phyloP scores from a whole-genome alignment of 2,888 invertebrate genomes.

The Agapostemon virescens region DNA sequence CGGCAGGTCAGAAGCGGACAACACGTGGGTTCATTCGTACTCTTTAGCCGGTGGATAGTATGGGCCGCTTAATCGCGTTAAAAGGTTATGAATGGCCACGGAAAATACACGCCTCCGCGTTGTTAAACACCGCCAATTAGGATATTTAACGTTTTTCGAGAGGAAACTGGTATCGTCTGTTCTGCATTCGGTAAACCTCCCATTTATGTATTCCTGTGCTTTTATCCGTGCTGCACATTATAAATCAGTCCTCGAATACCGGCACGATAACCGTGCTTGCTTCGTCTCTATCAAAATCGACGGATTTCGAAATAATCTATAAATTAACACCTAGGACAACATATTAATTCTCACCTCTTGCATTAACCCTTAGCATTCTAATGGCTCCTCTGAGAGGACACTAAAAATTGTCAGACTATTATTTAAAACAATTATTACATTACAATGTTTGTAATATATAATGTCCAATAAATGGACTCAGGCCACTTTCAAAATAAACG shows the following conservation, averaged over 20 bases:
- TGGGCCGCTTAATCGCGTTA: constrained; percentile 70
- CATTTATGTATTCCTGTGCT: constrained; percentile 10
- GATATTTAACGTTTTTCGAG: constrained; percentile 63
- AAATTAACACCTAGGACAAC: background rate
- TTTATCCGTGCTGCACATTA: constrained; percentile 3
- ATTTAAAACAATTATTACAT: too few relatives aligned
- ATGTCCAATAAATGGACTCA: too few relatives aligned
- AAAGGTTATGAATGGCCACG: constrained; percentile 70
- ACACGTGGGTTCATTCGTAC: constrained; percentile 62
- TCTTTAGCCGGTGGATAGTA: constrained; percentile 65
- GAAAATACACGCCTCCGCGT: constrained; percentile 55
- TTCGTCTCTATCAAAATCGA: background rate
- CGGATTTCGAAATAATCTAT: background rate
- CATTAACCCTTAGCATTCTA: too few relatives aligned
- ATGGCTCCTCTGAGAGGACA: too few relatives aligned
- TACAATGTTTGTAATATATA: too few relatives aligned
- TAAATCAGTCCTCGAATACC: background rate
- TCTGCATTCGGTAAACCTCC: background rate
- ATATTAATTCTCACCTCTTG: background rate
- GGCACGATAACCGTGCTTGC: background rate
- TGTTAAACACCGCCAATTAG: constrained; percentile 64
- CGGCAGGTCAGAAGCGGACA: constrained; percentile 44
- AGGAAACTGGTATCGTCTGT: constrained; percentile 48
- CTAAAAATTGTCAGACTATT: too few relatives aligned
- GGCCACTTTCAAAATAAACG: too few relatives aligned